phyloP scores from a whole-genome alignment of 2,888 invertebrate species.

The Anticlea derivata region DNA sequence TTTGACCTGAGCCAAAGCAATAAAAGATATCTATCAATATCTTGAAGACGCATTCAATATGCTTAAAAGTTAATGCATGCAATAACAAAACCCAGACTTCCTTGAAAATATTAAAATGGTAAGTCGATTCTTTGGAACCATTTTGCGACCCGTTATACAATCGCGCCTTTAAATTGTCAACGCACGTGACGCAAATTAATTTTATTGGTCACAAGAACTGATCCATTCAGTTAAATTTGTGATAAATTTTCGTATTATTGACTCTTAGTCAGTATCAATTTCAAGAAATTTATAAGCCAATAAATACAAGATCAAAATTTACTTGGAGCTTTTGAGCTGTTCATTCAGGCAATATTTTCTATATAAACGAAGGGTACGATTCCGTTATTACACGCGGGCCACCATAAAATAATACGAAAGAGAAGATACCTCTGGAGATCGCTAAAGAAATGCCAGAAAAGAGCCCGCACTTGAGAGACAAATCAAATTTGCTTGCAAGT shows the following conservation, averaged over 20 bases:
- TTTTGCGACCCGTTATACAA: slow-evolving; percentile 65
- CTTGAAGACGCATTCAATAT: no score
- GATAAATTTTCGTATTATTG: slow-evolving; percentile 11
- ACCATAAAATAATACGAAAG: slow-evolving; percentile 32
- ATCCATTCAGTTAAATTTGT: slow-evolving; percentile 8
- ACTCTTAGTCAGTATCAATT: slow-evolving; percentile 2
- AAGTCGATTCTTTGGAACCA: slow-evolving; percentile 60
- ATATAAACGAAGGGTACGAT: slow-evolving; percentile 3
- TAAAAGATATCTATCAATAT: no score
- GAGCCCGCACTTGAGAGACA: slow-evolving; percentile 37
- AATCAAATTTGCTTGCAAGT: slow-evolving; percentile 67
- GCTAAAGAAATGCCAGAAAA: slow-evolving; percentile 27
- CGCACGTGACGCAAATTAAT: slow-evolving; percentile 62
- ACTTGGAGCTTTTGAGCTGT: slow-evolving; percentile 5
- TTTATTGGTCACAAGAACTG: slow-evolving; percentile 38
- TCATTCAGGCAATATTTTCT: slow-evolving; percentile 13
- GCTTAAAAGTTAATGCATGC: slow-evolving; percentile 37
- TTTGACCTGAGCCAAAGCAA: no score
- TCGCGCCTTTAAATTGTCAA: slow-evolving; percentile 57
- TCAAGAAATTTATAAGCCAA: background rate
- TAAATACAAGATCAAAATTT: slow-evolving; percentile 5
- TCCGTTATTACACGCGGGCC: slow-evolving; percentile 11
- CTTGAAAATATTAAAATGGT: slow-evolving; percentile 60
- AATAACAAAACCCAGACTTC: slow-evolving; percentile 55
- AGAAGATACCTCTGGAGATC: slow-evolving; percentile 30